Evolutionary conservation across 1,140 invertebrate species (phyloP).

Genomic region (Pogonomyrmex californicus): DNA sequence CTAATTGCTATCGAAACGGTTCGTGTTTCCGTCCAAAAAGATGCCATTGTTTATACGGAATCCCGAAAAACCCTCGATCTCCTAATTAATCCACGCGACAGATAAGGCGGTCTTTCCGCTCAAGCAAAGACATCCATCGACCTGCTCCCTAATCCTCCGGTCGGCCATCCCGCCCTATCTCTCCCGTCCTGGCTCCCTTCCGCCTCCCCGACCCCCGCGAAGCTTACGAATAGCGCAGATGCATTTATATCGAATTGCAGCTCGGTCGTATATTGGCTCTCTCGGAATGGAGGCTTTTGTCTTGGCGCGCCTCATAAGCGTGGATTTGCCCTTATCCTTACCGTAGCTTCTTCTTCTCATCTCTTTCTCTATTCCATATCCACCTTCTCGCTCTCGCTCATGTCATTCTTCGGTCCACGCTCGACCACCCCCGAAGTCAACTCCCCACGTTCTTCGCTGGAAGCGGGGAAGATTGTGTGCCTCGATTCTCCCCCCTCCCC

Average conservation of each 20-base stretch:
- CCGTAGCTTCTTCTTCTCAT: slow-evolving; percentile 62
- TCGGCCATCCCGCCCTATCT: slow-evolving; percentile 47
- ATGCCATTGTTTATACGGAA: slow-evolving; percentile 64
- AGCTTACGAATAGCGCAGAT: slow-evolving; percentile 82
- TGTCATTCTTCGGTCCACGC: slow-evolving; percentile 77
- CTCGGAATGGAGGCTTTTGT: slow-evolving; percentile 85
- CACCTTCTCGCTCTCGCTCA: slow-evolving; percentile 40
- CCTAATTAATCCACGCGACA: slow-evolving; percentile 72
- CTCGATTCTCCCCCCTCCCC: slow-evolving; percentile 48
- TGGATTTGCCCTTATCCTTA: slow-evolving; percentile 84
- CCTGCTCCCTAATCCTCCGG: slow-evolving; percentile 80
- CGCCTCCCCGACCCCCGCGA: slow-evolving; percentile 15
- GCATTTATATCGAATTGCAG: slow-evolving; percentile 86
- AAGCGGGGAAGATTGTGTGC: slow-evolving; percentile 53
- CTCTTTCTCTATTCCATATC: slow-evolving; percentile 55
- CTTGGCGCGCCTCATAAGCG: slow-evolving; percentile 85
- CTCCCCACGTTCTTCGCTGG: slow-evolving; percentile 72
- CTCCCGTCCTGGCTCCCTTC: background rate
- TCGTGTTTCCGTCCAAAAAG: slow-evolving; percentile 21
- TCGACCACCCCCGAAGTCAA: slow-evolving; percentile 83
- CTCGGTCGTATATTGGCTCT: slow-evolving; percentile 82
- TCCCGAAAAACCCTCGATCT: slow-evolving; percentile 60
- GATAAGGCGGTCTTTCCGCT: slow-evolving; percentile 62
- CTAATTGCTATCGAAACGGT: slow-evolving; percentile 2
- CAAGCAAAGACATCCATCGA: slow-evolving; percentile 75